These are phyloP conservation scores for Tricholaema leucomelas DNA, from an alignment of 2,113 vertebrate species.

Conservation along the genomic window DNA sequence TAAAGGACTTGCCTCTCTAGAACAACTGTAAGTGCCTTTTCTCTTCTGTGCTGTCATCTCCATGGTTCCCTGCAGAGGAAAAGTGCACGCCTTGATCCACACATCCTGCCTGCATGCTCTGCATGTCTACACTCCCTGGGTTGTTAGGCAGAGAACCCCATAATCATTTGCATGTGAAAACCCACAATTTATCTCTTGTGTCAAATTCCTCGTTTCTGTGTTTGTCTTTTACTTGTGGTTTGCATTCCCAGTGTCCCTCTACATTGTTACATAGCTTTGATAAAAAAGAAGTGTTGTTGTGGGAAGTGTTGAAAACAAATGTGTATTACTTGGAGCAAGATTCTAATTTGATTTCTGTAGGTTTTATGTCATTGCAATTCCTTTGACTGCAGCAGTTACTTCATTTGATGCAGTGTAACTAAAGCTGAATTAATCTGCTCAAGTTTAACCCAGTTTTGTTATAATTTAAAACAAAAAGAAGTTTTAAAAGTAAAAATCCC, in stretches of 20 bases:
- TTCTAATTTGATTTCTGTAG: neutral
- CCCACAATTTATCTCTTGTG: neutral
- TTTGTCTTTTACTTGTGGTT: conserved; percentile 61
- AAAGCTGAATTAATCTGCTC: neutral
- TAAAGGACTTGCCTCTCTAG: conserved; percentile 99
- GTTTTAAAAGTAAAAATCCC: neutral
- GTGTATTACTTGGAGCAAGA: neutral
- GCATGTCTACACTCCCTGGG: conserved; percentile 72
- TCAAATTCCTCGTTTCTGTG: conserved; percentile 42
- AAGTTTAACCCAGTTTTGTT: neutral
- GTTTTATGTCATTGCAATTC: neutral
- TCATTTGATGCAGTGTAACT: neutral
- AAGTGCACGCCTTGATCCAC: conserved; percentile 23
- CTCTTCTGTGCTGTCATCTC: conserved; percentile 63
- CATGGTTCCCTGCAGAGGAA: conserved; percentile 53
- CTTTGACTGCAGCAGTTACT: neutral
- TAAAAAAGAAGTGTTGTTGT: neutral
- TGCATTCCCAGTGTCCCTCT: neutral
- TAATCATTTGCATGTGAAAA: conserved; percentile 52
- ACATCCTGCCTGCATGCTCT: conserved; percentile 77
- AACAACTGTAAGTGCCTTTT: conserved; percentile 98
- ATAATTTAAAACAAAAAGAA: neutral
- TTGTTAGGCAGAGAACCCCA: conserved; percentile 11
- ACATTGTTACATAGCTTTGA: neutral
- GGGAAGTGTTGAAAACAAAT: neutral